Evolutionary conservation across 2,113 vertebrate genomes (phyloP).

Genomic region (Colaptes auratus): DNA sequence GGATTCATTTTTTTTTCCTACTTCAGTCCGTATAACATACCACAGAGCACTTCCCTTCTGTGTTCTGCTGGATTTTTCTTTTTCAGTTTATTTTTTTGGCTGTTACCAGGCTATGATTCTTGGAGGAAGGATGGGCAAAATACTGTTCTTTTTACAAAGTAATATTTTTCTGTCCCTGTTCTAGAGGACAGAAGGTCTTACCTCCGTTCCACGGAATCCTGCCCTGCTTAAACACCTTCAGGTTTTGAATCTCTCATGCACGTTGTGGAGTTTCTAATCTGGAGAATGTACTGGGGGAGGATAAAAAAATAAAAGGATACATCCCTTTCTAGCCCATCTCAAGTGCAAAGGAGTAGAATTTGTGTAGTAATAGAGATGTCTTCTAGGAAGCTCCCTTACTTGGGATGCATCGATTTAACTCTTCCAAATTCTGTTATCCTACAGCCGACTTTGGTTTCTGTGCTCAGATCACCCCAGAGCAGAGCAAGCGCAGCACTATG

Average conservation of each 20-base stretch:
- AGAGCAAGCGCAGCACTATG: slow-evolving; percentile 99
- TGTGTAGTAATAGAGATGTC: background rate
- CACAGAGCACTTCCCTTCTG: background rate
- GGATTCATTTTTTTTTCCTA: background rate
- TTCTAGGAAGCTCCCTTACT: background rate
- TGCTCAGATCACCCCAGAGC: slow-evolving; percentile 98
- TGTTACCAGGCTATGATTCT: background rate
- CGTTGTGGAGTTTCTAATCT: background rate
- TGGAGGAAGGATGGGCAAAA: background rate
- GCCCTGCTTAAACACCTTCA: slow-evolving; percentile 28
- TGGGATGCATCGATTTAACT: background rate
- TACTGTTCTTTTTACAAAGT: background rate
- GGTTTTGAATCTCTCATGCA: slow-evolving; percentile 1
- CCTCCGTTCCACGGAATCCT: background rate
- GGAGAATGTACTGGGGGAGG: background rate
- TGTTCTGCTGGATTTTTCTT: background rate
- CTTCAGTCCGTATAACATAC: background rate
- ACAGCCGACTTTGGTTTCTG: slow-evolving; percentile 98
- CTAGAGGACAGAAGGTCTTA: background rate
- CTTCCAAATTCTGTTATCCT: background rate
- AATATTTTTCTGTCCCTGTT: background rate
- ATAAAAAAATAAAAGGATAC: background rate
- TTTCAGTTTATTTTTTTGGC: background rate
- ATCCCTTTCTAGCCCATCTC: background rate
- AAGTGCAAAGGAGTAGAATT: background rate